These are phyloP conservation scores for Orthonyx spaldingii DNA, from an alignment of 2,113 vertebrate species.

Conservation along the genomic window DNA sequence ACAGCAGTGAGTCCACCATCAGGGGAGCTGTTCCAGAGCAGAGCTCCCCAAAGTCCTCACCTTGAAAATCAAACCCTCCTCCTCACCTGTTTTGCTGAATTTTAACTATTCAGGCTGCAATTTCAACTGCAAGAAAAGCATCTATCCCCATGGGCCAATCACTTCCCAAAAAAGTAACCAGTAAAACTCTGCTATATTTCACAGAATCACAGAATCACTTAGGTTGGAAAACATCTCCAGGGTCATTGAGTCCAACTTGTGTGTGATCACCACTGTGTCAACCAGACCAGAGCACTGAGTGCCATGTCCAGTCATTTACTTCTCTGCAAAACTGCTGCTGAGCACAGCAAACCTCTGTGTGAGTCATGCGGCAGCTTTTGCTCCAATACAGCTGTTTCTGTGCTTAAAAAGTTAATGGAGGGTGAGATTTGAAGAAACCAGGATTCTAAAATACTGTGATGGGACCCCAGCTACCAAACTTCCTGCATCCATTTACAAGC, in stretches of 20 bases:
- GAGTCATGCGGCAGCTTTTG: neutral
- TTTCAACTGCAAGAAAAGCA: neutral
- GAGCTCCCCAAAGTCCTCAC: neutral
- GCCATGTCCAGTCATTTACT: neutral
- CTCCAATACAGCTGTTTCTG: neutral
- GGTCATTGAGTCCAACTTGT: neutral
- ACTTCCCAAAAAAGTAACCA: neutral
- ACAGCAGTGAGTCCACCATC: neutral
- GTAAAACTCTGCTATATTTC: neutral
- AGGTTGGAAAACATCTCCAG: neutral
- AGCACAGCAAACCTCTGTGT: neutral
- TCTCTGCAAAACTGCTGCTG: neutral
- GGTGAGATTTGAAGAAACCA: neutral
- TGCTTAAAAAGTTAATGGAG: neutral
- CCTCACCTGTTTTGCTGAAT: neutral
- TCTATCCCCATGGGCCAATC: neutral
- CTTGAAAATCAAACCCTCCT: neutral
- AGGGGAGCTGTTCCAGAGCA: accelerated
- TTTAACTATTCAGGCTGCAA: neutral
- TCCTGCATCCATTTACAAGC: neutral
- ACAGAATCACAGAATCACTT: neutral
- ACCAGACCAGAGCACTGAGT: neutral
- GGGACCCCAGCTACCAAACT: neutral
- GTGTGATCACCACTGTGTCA: neutral
- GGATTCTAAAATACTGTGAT: neutral